Evolutionary conservation across 2,113 vertebrate species (phyloP).

Genomic region (Dicentrarchus labrax): DNA sequence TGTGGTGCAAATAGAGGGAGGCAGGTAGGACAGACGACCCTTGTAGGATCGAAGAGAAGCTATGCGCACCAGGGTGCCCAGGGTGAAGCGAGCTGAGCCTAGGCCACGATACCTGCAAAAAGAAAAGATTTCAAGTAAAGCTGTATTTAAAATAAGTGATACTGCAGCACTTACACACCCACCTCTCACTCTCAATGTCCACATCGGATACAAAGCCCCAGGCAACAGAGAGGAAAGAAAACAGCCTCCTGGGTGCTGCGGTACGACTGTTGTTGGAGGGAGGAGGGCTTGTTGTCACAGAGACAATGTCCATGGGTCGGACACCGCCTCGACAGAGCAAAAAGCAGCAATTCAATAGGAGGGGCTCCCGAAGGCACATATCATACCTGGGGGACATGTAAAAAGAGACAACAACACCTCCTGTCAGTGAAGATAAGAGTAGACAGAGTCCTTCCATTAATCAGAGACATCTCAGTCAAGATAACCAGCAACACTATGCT

Average conservation of each 20-base stretch:
- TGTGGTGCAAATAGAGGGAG: slow-evolving; percentile 79
- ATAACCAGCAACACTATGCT: slow-evolving; percentile 7
- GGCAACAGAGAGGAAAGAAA: slow-evolving; percentile 93
- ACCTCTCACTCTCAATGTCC: slow-evolving; percentile 93
- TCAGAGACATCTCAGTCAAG: neutral
- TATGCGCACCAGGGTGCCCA: slow-evolving; percentile 89
- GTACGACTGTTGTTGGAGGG: slow-evolving; percentile 74
- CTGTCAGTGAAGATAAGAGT: slow-evolving; percentile 1
- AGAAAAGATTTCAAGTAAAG: neutral
- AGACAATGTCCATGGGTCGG: slow-evolving; percentile 90
- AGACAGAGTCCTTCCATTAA: neutral
- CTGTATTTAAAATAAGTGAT: neutral
- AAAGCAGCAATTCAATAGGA: slow-evolving; percentile 92
- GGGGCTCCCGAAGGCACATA: slow-evolving; percentile 90
- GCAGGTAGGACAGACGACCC: slow-evolving; percentile 92
- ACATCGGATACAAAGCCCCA: slow-evolving; percentile 96
- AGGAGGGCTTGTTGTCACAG: slow-evolving; percentile 89
- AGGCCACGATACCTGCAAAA: slow-evolving; percentile 86
- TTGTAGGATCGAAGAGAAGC: slow-evolving; percentile 91
- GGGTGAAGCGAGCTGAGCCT: slow-evolving; percentile 91
- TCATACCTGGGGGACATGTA: slow-evolving; percentile 83
- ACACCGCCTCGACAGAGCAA: slow-evolving; percentile 90
- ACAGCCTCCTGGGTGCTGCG: slow-evolving; percentile 80
- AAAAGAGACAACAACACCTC: neutral
- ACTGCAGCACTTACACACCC: neutral